Conservation (phyloP, 2,888 invertebrate species). For the Myathropa florea region DNA sequence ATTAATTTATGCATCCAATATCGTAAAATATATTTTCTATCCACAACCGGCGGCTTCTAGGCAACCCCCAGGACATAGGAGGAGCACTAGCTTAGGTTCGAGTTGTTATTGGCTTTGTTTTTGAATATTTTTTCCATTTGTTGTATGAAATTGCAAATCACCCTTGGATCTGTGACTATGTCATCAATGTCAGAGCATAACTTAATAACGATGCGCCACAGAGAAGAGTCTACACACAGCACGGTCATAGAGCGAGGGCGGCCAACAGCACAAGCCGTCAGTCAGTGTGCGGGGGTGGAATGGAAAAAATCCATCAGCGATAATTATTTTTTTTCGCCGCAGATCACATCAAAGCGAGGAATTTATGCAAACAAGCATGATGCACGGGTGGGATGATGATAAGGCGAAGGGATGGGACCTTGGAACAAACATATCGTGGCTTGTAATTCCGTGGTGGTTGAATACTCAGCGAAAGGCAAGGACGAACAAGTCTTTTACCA, state of each 20-base stretch:
- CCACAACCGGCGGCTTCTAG: not conserved
- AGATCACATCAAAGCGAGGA: conserved; percentile 9
- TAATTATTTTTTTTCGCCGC: conserved; percentile 3
- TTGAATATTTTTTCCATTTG: not conserved
- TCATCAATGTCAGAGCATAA: conserved; percentile 1
- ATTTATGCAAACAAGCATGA: conserved; percentile 6
- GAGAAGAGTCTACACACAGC: not conserved
- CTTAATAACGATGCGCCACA: not conserved
- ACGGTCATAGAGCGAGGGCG: not conserved
- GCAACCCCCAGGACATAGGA: not conserved
- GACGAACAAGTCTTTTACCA: not conserved
- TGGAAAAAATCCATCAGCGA: conserved; percentile 5
- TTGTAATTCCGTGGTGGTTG: not conserved
- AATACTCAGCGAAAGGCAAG: not conserved
- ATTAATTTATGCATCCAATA: not conserved
- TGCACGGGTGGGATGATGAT: not conserved
- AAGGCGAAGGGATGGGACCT: not conserved
- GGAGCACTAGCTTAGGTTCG: not conserved
- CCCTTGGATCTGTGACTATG: not conserved
- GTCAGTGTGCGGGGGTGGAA: not conserved
- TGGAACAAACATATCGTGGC: not conserved
- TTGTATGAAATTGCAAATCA: conserved; percentile 1
- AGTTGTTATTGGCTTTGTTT: not conserved
- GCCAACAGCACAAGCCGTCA: not conserved
- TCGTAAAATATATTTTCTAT: not conserved